Conservation (phyloP, 2,797 vertebrate genomes). For the Tenualosa ilisha region DNA sequence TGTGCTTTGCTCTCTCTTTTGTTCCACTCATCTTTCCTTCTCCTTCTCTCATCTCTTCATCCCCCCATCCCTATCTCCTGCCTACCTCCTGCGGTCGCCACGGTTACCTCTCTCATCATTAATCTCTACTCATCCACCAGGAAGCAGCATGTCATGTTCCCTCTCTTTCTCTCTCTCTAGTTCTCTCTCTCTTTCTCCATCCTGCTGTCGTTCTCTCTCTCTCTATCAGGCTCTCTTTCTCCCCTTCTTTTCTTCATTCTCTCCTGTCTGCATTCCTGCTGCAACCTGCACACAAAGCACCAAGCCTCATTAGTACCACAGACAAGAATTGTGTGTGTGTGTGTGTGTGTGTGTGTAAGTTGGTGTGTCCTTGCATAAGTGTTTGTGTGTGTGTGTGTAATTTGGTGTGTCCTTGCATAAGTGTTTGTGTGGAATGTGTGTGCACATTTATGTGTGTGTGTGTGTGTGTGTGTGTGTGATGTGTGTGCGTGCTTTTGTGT, state of each 20-base stretch:
- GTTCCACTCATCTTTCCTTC: no score
- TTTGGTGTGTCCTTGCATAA: not conserved
- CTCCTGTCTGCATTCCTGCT: no score
- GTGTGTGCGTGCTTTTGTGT: not conserved
- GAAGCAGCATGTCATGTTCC: not conserved
- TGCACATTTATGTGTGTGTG: not conserved
- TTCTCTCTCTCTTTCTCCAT: no score
- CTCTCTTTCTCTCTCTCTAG: not conserved
- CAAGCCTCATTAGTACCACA: not conserved
- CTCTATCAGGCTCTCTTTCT: not conserved
- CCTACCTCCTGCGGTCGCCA: not conserved
- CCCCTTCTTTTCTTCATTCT: not conserved
- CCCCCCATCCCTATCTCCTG: not conserved
- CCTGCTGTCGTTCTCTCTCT: not conserved
- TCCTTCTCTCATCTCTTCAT: not conserved
- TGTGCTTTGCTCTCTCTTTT: no score
- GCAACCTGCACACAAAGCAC: no score
- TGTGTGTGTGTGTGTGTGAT: not conserved
- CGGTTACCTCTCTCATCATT: not conserved
- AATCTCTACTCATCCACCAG: not conserved
- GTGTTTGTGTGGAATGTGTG: not conserved
- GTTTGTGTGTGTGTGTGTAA: not conserved
- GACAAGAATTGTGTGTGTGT: not conserved
- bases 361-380: not conserved
- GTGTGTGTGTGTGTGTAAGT: no score